Evolutionary conservation across 2,797 vertebrate genomes (phyloP), one percentile per base, ranked within the genome.

Genomic region (Thunnus albacares): DNA sequence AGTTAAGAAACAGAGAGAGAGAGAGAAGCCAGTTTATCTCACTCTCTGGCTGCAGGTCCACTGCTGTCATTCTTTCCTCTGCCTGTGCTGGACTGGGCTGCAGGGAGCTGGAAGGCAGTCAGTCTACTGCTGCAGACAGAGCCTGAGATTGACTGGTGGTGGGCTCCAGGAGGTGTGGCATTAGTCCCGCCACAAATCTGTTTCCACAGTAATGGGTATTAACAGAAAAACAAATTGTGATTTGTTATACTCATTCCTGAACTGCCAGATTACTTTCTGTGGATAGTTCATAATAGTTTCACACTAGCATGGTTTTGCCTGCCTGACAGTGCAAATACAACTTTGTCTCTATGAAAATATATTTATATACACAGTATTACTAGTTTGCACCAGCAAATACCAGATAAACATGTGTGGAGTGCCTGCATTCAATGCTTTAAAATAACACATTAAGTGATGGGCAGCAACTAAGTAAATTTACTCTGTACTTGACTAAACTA

Each of bases 1-100:
- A 82, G 57, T 81, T 59, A 61, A 89, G 85, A 90, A 90, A 24
- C 88, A 91, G 76, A 71, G 43, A 13, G 33, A 47, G 45, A 47
- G 51, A 55, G 10, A n/a, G 57, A 65, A 47, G 68, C 43, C 79
- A 76, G 76, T 76, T 81, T 89, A 77, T 79, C 73, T 86, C 89
- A 89, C 84, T 83, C 78, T 62, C 79, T 94, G 89, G 91, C 89
- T 45, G 80, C 33, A 22, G 53, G 55, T 63, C 70, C 56, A 17
- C 55, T 84, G 84, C 62, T 43, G 83, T 94, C 90, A 94, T 89
- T 92, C 78, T 92, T 94, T 93, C 92, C 92, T 85, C 61, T 80
- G 64, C 59, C 74, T 81, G 65, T 55, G 65, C 67, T 85, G 84
- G 69, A 79, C 78, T 20, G 58, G 56, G 78, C 76, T 67, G 61